Conservation (phyloP, 2,888 invertebrate genomes). For the Callyntrura guangdongensis region DNA sequence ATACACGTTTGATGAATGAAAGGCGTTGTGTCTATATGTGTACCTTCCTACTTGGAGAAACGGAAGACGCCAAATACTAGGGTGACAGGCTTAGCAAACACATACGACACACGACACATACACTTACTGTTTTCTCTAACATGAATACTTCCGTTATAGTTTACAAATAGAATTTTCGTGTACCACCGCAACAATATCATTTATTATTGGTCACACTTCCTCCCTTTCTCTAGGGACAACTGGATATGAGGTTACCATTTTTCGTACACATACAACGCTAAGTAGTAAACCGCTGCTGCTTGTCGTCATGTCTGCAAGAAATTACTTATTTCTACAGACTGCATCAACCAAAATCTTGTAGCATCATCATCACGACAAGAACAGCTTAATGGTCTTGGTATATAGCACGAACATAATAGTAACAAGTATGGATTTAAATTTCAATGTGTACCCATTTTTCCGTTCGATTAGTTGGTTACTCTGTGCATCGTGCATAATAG, state of each 20-base stretch:
- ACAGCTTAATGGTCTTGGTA: background rate
- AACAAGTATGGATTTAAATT: constrained; percentile 50
- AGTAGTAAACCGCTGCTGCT: background rate
- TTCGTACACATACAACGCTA: background rate
- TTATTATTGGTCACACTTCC: constrained; percentile 12
- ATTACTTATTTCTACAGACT: background rate
- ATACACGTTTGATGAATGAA: constrained; percentile 58
- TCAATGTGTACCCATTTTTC: constrained; percentile 8
- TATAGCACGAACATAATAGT: background rate
- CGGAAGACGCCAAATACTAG: too few species aligned
- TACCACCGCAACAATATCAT: background rate
- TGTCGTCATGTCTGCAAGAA: background rate
- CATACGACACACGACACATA: background rate
- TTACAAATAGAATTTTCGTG: too few species aligned
- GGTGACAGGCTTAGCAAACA: too few species aligned
- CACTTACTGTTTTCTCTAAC: too few species aligned
- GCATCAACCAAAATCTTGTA: background rate
- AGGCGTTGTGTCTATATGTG: background rate
- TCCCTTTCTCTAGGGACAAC: background rate
- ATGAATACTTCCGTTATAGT: too few species aligned
- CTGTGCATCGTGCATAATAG: background rate
- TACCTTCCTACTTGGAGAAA: too few species aligned
- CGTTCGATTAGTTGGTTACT: background rate
- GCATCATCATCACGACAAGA: background rate
- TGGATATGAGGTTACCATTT: background rate